Percentiles rank a stretch among this genome's conserved stretches.
Conservation (phyloP, 2,888 invertebrate genomes). For the Amiota mariae region DNA sequence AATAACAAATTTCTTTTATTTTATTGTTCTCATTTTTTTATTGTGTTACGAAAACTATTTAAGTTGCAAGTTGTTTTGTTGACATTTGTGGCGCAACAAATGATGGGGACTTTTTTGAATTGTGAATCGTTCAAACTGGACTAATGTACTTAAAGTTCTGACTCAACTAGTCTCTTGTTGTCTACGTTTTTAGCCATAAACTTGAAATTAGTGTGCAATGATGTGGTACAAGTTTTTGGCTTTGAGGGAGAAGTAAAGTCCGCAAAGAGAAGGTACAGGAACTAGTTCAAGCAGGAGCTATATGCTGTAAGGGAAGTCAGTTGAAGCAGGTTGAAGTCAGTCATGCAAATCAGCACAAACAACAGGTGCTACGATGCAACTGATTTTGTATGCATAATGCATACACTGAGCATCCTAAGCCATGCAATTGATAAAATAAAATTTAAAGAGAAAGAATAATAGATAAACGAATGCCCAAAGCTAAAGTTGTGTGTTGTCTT, state of each 20-base stretch:
- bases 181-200: conserved; percentile 10
- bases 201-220: conserved; percentile 21
- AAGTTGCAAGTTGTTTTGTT: background rate
- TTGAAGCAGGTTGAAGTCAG: background rate
- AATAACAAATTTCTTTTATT: too few relatives aligned
- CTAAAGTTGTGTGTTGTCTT: too few relatives aligned
- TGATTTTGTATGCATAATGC: background rate
- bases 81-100: background rate
- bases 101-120: background rate
- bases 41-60: too few relatives aligned
- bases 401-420: background rate
- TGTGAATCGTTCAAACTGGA: background rate
- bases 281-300: too few relatives aligned
- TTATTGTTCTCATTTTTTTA: background rate
- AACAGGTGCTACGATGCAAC: background rate
- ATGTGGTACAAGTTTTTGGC: background rate
- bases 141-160: background rate
- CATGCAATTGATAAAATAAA: background rate
- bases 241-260: too few relatives aligned
- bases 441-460: background rate
- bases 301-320: background rate
- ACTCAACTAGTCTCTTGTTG: background rate
- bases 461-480: too few relatives aligned
- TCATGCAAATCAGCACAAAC: background rate
- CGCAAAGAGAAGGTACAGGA: too few relatives aligned